phyloP scores from a whole-genome alignment of 2,888 invertebrate species.

The Leptinotarsa haldemani region DNA sequence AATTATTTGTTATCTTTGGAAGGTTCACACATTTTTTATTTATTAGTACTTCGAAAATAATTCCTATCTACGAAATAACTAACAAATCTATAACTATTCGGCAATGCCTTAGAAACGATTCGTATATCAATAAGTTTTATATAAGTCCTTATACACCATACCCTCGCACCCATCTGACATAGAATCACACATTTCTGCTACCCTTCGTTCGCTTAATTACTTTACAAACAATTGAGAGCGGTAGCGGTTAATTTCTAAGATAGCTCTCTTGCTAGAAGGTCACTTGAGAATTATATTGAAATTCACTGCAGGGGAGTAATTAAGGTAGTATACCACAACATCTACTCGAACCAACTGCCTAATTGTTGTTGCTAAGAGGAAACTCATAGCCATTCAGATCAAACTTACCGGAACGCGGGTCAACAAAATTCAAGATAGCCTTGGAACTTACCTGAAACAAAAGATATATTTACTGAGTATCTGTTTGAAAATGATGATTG shows the following conservation, averaged over 20 bases:
- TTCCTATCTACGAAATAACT: too few relatives aligned
- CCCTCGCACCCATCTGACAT: neutral
- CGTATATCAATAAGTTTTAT: too few relatives aligned
- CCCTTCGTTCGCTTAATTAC: constrained; percentile 7
- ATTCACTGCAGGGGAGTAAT: constrained; percentile 39
- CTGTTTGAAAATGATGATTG: too few relatives aligned
- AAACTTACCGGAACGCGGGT: constrained; percentile 26
- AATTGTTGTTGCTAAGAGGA: constrained; percentile 24
- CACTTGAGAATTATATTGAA: constrained; percentile 38
- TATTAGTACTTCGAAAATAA: too few relatives aligned
- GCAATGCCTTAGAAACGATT: too few relatives aligned
- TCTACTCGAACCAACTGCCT: constrained; percentile 1
- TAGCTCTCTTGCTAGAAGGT: constrained; percentile 22
- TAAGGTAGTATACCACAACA: constrained; percentile 27
- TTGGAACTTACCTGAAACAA: constrained; percentile 35
- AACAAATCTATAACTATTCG: too few relatives aligned
- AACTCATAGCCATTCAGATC: neutral
- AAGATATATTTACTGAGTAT: constrained; percentile 4
- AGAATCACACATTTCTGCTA: neutral
- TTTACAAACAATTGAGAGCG: constrained; percentile 18
- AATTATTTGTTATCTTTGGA: too few relatives aligned
- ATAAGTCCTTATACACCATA: neutral
- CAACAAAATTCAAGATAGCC: neutral
- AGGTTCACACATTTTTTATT: too few relatives aligned
- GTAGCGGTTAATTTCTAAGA: constrained; percentile 26